Percentiles rank a stretch among this genome's conserved stretches.
These are phyloP conservation scores for Druon quercuslanigerum DNA, from an alignment of 1,140 invertebrate genomes.

Conservation along the genomic window DNA sequence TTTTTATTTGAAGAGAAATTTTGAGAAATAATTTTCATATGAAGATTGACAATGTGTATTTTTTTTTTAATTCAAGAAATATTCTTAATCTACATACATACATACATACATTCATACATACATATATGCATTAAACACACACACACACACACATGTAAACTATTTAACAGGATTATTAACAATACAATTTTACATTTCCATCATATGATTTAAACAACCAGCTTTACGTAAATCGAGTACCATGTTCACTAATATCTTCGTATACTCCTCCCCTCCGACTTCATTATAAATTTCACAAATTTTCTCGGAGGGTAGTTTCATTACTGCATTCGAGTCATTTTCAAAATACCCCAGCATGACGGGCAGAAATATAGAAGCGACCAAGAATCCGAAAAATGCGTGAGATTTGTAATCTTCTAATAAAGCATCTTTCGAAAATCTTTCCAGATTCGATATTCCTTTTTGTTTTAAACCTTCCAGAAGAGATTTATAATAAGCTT, in stretches of 20 bases:
- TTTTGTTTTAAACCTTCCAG: slow-evolving; percentile 18
- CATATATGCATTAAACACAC: too few relatives aligned
- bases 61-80: too few relatives aligned
- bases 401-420: slow-evolving; percentile 45
- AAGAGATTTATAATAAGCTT: slow-evolving; percentile 38
- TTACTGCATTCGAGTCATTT: background rate
- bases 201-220: background rate
- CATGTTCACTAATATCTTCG: slow-evolving; percentile 1
- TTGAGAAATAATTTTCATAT: too few relatives aligned
- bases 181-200: too few relatives aligned
- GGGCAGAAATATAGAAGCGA: slow-evolving; percentile 41
- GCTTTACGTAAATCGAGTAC: background rate
- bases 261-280: slow-evolving; percentile 4
- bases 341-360: slow-evolving; percentile 31
- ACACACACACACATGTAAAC: too few relatives aligned
- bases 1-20: too few relatives aligned
- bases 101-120: too few relatives aligned
- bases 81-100: too few relatives aligned
- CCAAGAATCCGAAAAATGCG: slow-evolving; percentile 42
- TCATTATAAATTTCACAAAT: background rate
- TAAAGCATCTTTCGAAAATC: slow-evolving; percentile 32
- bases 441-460: slow-evolving; percentile 8
- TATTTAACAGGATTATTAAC: too few relatives aligned
- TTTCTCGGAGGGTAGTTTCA: background rate
- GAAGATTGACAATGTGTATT: too few relatives aligned